Evolutionary conservation across 2,888 invertebrate species (phyloP).

Genomic region (Xanthorhoe spadicearia): DNA sequence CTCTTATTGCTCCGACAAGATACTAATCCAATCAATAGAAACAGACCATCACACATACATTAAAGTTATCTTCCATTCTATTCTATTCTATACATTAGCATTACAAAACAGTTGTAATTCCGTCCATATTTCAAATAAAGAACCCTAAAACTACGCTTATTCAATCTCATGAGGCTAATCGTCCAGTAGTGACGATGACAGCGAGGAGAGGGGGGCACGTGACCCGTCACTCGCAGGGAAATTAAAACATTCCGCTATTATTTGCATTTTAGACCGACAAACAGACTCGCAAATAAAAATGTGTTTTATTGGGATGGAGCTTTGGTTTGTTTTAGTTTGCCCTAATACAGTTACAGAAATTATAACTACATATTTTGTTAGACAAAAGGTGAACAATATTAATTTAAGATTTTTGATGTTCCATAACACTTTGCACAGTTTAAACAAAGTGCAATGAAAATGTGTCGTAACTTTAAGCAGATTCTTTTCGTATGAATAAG

Average conservation of each 20-base stretch:
- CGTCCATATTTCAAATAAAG: conserved; percentile 2
- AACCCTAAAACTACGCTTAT: conserved; percentile 65
- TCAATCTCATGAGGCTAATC: conserved; percentile 84
- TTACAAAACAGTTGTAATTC: not conserved
- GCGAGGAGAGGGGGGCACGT: conserved; percentile 70
- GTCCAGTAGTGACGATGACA: conserved; percentile 82
- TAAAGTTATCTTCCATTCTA: no score
- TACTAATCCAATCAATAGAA: no score
- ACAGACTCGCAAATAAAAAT: not conserved
- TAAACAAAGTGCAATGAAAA: no score
- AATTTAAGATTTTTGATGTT: no score
- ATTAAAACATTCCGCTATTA: conserved; percentile 85
- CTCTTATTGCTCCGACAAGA: no score
- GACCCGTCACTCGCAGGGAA: conserved; percentile 85
- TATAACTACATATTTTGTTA: not conserved
- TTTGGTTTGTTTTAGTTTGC: not conserved
- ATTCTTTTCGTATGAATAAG: no score
- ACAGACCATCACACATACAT: no score
- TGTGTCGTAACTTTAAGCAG: no score
- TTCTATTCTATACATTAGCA: no score
- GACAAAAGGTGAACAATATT: no score
- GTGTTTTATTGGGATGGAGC: not conserved
- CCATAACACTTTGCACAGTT: no score
- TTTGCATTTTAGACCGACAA: conserved; percentile 62
- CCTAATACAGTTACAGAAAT: not conserved